These are phyloP conservation scores for Nemopilema nomurai DNA, from an alignment of 30 jellyfish, hydroid and myxozoan genomes.

Conservation along the genomic window DNA sequence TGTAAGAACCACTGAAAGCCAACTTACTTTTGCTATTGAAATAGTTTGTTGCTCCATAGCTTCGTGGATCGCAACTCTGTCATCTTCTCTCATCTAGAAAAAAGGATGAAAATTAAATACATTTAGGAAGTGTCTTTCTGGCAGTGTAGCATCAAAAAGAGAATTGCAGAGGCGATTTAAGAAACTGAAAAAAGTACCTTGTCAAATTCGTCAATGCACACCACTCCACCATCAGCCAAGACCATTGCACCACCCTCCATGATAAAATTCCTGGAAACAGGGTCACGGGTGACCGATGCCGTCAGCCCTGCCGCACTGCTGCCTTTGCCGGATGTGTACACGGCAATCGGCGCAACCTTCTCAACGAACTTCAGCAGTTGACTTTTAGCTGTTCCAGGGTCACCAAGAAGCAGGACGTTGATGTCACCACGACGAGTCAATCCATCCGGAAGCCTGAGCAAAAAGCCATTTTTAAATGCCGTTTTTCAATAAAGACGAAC, in stretches of 20 bases:
- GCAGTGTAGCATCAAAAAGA: not conserved
- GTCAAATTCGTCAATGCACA: slow-evolving; percentile 99
- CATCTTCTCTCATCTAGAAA: slow-evolving; percentile 98
- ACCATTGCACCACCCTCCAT: slow-evolving; percentile 99
- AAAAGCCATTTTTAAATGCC: not conserved
- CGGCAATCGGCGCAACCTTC: slow-evolving; percentile 99
- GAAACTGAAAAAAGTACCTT: slow-evolving; percentile 51
- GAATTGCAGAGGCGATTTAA: too few species aligned
- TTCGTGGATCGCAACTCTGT: slow-evolving; percentile 99
- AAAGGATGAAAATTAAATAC: not conserved
- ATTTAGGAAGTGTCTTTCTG: not conserved
- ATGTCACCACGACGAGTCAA: slow-evolving; percentile 99
- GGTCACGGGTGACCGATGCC: slow-evolving; percentile 96
- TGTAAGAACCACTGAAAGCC: not conserved
- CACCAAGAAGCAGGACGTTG: slow-evolving; percentile 97
- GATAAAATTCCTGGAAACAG: slow-evolving; percentile 94
- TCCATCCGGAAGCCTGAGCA: slow-evolving; percentile 96
- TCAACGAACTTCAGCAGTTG: slow-evolving; percentile 98
- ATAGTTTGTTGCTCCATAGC: slow-evolving; percentile 99
- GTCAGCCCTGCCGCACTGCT: slow-evolving; percentile 99
- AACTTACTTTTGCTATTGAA: slow-evolving; percentile 96
- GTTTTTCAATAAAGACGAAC: not conserved
- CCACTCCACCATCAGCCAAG: slow-evolving; percentile 99
- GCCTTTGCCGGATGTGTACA: slow-evolving; percentile 99
- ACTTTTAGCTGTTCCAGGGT: slow-evolving; percentile 99